phyloP scores from a whole-genome alignment of 2,888 invertebrate species.

The Drosophila nigricruria region DNA sequence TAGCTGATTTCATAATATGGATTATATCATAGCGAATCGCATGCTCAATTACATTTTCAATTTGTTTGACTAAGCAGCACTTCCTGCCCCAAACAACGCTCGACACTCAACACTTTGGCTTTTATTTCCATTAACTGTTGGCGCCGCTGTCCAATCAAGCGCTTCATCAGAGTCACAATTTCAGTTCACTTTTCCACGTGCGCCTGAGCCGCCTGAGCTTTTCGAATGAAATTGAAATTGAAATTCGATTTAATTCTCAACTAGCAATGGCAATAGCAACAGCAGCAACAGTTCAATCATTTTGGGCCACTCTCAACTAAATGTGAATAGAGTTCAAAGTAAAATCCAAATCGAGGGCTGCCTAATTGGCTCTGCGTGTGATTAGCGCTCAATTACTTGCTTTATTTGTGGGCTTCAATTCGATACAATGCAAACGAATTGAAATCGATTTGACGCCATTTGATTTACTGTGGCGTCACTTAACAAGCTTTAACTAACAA shows the following conservation, averaged over 20 bases:
- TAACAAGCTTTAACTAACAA: constrained; percentile 35
- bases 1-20: constrained; percentile 33
- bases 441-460: constrained; percentile 26
- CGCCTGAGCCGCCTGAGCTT: constrained; percentile 20
- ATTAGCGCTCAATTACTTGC: constrained; percentile 74
- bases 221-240: constrained; percentile 41
- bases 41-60: constrained; percentile 44
- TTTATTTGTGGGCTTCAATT: constrained; percentile 51
- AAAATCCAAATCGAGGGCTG: constrained; percentile 22
- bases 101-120: constrained; percentile 20
- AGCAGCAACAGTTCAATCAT: constrained; percentile 25
- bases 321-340: constrained; percentile 21
- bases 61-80: constrained; percentile 51
- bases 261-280: constrained; percentile 16
- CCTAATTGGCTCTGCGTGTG: constrained; percentile 58
- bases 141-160: constrained; percentile 49
- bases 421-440: constrained; percentile 20
- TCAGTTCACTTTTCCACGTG: constrained; percentile 36
- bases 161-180: constrained; percentile 40
- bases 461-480: constrained; percentile 31
- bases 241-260: constrained; percentile 53
- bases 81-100: constrained; percentile 41
- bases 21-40: constrained; percentile 40
- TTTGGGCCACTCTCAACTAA: constrained; percentile 4
- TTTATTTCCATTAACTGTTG: constrained; percentile 44